phyloP scores from a whole-genome alignment of 2,113 vertebrate species.

The Passer montanus region DNA sequence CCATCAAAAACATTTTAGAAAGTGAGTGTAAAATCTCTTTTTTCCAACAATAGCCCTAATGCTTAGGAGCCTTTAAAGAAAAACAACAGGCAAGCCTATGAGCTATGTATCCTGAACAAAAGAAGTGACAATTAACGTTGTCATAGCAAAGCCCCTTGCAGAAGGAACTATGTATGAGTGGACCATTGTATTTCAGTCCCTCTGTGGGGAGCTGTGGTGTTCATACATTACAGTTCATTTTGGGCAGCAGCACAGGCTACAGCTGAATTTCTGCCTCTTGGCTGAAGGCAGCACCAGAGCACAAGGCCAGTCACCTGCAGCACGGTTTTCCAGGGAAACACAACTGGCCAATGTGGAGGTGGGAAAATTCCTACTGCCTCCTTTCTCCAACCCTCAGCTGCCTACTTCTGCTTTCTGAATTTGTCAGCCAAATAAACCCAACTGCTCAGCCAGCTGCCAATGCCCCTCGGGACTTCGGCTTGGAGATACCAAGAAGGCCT shows the following conservation, averaged over 20 bases:
- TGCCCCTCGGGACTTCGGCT: background rate
- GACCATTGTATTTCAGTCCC: background rate
- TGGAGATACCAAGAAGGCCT: background rate
- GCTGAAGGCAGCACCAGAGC: background rate
- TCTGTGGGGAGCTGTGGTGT: background rate
- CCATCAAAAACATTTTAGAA: slow-evolving; percentile 58
- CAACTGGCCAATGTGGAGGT: background rate
- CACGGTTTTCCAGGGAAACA: background rate
- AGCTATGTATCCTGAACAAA: slow-evolving; percentile 21
- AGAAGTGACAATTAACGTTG: slow-evolving; percentile 55
- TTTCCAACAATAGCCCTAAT: slow-evolving; percentile 49
- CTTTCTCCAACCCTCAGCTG: background rate
- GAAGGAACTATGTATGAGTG: background rate
- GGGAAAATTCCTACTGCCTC: background rate
- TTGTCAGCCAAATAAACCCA: background rate
- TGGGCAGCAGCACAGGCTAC: fast-evolving
- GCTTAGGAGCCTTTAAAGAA: slow-evolving; percentile 51
- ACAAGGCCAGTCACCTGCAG: background rate
- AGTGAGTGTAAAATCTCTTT: slow-evolving; percentile 54
- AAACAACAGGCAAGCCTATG: slow-evolving; percentile 42
- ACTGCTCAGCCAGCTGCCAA: background rate
- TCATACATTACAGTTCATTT: background rate
- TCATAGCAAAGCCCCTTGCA: slow-evolving; percentile 29
- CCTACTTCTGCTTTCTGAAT: background rate
- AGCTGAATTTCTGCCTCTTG: background rate